Evolutionary conservation across 2,113 vertebrate genomes (phyloP).

Genomic region (Zingel zingel): DNA sequence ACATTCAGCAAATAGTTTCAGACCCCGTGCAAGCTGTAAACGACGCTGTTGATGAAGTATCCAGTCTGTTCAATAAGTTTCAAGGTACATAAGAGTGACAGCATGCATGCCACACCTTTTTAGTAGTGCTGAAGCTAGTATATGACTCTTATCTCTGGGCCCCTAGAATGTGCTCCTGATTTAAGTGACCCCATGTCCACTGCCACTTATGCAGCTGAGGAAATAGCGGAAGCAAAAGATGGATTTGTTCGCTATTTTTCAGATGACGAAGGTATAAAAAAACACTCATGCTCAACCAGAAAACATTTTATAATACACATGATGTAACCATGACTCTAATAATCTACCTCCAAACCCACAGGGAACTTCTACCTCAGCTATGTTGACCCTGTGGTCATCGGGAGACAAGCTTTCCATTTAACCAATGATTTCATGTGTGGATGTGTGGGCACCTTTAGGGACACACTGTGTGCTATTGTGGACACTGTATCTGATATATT

Average conservation of each 20-base stretch:
- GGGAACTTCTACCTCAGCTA: slow-evolving; percentile 79
- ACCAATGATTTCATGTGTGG: slow-evolving; percentile 61
- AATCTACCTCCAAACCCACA: slow-evolving; percentile 36
- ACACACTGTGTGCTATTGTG: slow-evolving; percentile 54
- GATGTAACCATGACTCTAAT: not conserved
- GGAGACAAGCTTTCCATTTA: slow-evolving; percentile 72
- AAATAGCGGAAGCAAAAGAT: slow-evolving; percentile 73
- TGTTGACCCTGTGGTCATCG: slow-evolving; percentile 75
- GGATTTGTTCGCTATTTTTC: slow-evolving; percentile 75
- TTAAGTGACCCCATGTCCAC: slow-evolving; percentile 73
- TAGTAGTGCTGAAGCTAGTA: not conserved
- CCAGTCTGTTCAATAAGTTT: slow-evolving; percentile 74
- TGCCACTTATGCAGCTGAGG: slow-evolving; percentile 68
- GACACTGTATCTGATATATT: slow-evolving; percentile 48
- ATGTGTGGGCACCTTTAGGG: slow-evolving; percentile 32
- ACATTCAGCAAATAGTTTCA: slow-evolving; percentile 78
- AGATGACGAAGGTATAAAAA: slow-evolving; percentile 75
- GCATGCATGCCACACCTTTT: not conserved
- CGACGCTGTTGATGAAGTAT: slow-evolving; percentile 78
- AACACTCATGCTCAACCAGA: not conserved
- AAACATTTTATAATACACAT: not conserved
- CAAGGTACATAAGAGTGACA: slow-evolving; percentile 66
- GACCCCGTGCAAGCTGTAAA: slow-evolving; percentile 78
- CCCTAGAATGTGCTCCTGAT: slow-evolving; percentile 78
- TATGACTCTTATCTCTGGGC: not conserved